Base-by-base conservation (phyloP, 2,797 vertebrate species). In the Esox masquinongy region DNA sequence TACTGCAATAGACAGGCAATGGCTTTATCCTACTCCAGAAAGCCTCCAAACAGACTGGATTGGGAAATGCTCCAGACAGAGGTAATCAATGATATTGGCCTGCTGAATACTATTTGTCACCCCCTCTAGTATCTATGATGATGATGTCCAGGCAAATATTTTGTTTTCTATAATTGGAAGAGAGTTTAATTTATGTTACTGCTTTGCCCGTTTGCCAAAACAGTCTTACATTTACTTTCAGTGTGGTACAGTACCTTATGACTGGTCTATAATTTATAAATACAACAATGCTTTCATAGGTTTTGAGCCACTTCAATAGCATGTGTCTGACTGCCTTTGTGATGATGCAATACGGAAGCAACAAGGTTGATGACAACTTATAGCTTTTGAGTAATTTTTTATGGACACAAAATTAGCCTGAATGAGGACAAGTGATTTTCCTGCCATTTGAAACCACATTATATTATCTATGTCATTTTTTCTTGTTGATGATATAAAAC, bases 271-370 rank as follows among this genome's bases (percentile, higher is more conserved):
- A 3, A 59, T 61, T 59, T 61, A 1, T 22, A 24, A 24, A 61
- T 61, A 12, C 4, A 11, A 14, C 11, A 14, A 61, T 26, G 56
- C 53, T 61, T 11, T 24, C 3, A 3, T 6, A 3, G 56, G 22
- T 26, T 61, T 61, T 61, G 7, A 39, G 53, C 53, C 53, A 56
- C 6, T n/a, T 56, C 6, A 56, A 56, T 19, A 56, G n/a, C 22
- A 24, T 0, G n/a, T 14, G 24, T 11, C n/a, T 61, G 56, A 17
- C 51, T 26, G 75, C 59, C 47, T 39, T 16, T 73, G 19, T 53
- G 64, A 51, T 75, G 74, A 68, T 67, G 73, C 47, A 74, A 74
- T 64, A 36, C 26, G 24, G 24, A 49, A 22, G 70, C 50, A 71
- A 71, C 29, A 19, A 71, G 26, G 16, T 53, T 19, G 49, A 17